Percentiles rank a stretch among this genome's conserved stretches.
Evolutionary conservation across 2,797 vertebrate genomes (phyloP).

Genomic region (Platyrinchus mystaceus): DNA sequence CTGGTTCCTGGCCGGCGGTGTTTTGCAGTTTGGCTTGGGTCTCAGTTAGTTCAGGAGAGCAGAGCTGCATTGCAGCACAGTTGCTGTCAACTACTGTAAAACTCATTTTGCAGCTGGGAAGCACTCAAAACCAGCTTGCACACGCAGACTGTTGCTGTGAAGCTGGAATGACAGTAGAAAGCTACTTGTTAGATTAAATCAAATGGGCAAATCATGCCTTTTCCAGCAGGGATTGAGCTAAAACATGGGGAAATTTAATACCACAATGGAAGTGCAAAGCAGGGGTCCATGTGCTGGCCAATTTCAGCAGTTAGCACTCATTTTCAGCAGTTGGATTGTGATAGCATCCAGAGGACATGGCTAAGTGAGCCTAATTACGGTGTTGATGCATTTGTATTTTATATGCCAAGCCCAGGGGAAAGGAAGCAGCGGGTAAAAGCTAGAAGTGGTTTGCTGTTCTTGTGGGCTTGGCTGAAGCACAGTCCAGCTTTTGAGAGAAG

Average conservation of each 20-base stretch:
- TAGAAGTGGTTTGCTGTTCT: not conserved
- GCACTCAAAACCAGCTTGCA: not conserved
- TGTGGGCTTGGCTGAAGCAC: not conserved
- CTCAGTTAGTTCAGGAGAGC: not conserved
- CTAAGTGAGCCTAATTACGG: not conserved
- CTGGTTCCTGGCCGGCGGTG: not conserved
- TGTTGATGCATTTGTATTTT: not conserved
- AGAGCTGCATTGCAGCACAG: constrained; percentile 28
- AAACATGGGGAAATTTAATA: not conserved
- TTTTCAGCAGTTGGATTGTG: not conserved
- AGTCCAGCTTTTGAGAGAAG: not conserved
- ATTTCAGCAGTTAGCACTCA: not conserved
- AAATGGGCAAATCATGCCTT: not conserved
- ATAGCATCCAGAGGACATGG: not conserved
- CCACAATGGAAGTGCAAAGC: not conserved
- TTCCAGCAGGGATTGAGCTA: not conserved
- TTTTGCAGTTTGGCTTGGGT: not conserved
- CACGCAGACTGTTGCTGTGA: not conserved
- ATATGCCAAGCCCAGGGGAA: not conserved
- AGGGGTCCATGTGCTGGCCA: not conserved
- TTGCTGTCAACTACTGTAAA: not conserved
- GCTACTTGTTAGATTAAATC: not conserved
- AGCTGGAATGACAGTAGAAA: not conserved
- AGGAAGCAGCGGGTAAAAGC: not conserved
- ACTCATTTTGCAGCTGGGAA: not conserved